These are phyloP conservation scores for Aldabrachelys gigantea DNA, from an alignment of 2,113 vertebrate genomes.

Conservation along the genomic window DNA sequence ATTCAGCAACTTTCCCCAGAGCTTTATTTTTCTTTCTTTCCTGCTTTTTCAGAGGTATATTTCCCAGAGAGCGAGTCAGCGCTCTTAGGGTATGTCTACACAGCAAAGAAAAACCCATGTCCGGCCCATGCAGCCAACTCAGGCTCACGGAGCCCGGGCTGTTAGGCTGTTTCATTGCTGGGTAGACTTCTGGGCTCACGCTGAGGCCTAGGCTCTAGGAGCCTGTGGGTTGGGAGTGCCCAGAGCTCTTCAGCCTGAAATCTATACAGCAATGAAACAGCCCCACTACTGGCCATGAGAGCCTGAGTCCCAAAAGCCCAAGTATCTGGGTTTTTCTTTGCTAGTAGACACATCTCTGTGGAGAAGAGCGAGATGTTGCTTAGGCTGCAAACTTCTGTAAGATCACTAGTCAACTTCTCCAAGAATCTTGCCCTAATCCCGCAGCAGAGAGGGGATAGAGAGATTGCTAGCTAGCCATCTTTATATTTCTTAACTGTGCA, in stretches of 20 bases:
- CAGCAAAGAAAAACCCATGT: neutral
- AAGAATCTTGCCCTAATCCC: neutral
- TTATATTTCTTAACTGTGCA: neutral
- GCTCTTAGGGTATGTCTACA: neutral
- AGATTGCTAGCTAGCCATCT: neutral
- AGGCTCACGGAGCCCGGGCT: neutral
- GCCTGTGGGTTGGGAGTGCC: neutral
- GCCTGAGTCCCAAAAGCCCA: neutral
- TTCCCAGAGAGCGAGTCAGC: slow-evolving; percentile 10
- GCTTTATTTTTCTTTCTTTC: neutral
- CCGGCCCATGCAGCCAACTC: neutral
- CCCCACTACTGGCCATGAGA: too few species aligned
- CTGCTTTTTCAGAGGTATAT: neutral
- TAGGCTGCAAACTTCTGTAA: slow-evolving; percentile 18
- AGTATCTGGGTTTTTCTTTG: neutral
- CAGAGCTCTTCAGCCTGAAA: neutral
- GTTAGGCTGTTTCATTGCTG: neutral
- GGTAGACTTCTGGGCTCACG: neutral
- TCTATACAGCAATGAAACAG: neutral
- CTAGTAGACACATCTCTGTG: neutral
- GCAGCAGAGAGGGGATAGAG: neutral
- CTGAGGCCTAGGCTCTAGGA: neutral
- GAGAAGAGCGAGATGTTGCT: slow-evolving; percentile 16
- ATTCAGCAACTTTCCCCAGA: slow-evolving; percentile 55
- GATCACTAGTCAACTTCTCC: neutral